A percentile compares a stretch with the other conserved stretches of the same genome.
These are phyloP conservation scores for Amazona finschi DNA, from an alignment of 2,797 vertebrate genomes.

Conservation along the genomic window DNA sequence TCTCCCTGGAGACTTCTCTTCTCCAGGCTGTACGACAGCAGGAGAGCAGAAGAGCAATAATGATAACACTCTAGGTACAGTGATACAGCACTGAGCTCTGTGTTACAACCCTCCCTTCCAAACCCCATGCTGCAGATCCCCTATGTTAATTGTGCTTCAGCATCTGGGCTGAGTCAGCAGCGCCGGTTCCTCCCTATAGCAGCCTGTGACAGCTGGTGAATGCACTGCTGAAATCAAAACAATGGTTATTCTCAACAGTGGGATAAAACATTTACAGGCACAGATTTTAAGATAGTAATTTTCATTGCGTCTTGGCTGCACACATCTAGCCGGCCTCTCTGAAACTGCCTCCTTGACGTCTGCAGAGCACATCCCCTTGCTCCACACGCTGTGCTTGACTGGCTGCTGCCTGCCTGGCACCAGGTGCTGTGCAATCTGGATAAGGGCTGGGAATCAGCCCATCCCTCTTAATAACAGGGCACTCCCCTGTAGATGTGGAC, in stretches of 20 bases:
- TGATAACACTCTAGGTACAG: rapidly evolving
- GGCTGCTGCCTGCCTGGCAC: neutral
- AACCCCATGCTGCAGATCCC: neutral
- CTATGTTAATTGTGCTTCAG: neutral
- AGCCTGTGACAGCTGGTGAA: neutral
- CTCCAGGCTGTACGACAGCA: neutral
- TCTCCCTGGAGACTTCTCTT: neutral
- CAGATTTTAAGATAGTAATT: neutral
- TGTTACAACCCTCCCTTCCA: neutral
- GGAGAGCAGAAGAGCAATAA: neutral
- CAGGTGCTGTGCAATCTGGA: neutral
- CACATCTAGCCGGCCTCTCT: rapidly evolving
- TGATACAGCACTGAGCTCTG: neutral
- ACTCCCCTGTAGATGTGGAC: neutral
- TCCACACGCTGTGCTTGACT: rapidly evolving
- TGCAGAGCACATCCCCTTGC: rapidly evolving
- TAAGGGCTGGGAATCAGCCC: neutral
- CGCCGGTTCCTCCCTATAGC: neutral
- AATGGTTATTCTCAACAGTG: neutral
- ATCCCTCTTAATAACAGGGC: neutral
- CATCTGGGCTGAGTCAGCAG: constrained; percentile 6
- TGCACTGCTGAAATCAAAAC: neutral
- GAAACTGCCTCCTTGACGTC: neutral
- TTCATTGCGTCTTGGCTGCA: neutral
- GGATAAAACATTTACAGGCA: neutral